Conservation (phyloP, 2,888 invertebrate genomes). For the Hirtodrosophila duncani region DNA sequence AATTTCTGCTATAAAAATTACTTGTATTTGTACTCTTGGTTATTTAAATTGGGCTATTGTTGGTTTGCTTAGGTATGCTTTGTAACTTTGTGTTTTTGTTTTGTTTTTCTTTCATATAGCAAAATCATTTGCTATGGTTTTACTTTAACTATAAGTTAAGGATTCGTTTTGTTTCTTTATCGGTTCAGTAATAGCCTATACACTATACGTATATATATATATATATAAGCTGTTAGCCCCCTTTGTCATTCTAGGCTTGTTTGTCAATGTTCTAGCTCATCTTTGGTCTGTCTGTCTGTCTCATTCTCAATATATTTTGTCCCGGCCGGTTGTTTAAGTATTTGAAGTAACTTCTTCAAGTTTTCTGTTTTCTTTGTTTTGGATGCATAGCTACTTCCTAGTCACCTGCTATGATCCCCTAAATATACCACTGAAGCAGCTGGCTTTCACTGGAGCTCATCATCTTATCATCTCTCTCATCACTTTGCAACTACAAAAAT, state of each 20-base stretch:
- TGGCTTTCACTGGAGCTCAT: constrained; percentile 42
- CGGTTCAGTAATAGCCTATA: constrained; percentile 34
- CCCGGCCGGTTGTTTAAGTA: constrained; percentile 27
- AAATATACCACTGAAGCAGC: constrained; percentile 58
- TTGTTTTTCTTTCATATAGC: constrained; percentile 3
- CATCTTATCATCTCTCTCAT: constrained; percentile 27
- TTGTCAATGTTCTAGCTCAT: too few species aligned
- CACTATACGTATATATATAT: constrained; percentile 20
- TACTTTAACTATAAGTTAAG: too few species aligned
- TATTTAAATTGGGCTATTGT: constrained; percentile 78
- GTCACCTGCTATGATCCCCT: constrained; percentile 10
- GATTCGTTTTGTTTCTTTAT: too few species aligned
- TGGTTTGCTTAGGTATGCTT: constrained; percentile 65
- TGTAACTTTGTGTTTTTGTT: constrained; percentile 47
- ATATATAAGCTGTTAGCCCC: constrained; percentile 23
- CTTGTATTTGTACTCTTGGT: constrained; percentile 79
- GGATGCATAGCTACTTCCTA: constrained; percentile 5
- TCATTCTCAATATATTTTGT: constrained; percentile 18
- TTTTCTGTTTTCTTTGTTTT: constrained; percentile 15
- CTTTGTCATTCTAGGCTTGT: constrained; percentile 43
- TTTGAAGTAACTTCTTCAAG: constrained; percentile 5
- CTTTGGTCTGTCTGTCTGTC: too few species aligned
- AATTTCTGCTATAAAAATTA: constrained; percentile 76
- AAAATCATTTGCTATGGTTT: too few species aligned
- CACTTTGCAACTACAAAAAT: constrained; percentile 48